Conservation (phyloP, 1,140 invertebrate species). For the Tenebrio molitor region DNA sequence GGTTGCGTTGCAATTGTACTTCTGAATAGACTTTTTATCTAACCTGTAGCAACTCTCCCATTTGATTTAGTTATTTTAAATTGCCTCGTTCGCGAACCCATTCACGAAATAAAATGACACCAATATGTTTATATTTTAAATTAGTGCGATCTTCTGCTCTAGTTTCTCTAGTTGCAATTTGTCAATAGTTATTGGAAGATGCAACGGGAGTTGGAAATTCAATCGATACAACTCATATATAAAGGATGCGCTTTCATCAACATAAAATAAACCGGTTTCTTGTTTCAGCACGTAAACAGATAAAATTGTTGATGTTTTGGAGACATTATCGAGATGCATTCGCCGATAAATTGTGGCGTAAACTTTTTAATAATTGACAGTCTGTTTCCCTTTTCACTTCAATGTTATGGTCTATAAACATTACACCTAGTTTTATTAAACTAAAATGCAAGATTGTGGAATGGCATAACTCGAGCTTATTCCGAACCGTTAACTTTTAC, state of each 20-base stretch:
- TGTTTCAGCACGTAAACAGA: neutral
- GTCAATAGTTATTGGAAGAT: constrained; percentile 9
- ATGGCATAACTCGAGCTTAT: constrained; percentile 17
- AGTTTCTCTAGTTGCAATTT: neutral
- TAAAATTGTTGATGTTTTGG: constrained; percentile 1
- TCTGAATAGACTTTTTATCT: too few relatives aligned
- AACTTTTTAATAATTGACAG: constrained; percentile 6
- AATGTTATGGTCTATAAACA: constrained; percentile 26
- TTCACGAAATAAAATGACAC: constrained; percentile 7
- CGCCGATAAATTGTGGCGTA: neutral
- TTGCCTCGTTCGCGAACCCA: too few relatives aligned
- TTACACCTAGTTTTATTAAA: constrained; percentile 35
- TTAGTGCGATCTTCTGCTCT: neutral
- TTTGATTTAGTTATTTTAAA: too few relatives aligned
- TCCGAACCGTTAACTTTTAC: constrained; percentile 36
- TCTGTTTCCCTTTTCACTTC: constrained; percentile 20
- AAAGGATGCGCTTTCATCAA: constrained; percentile 7
- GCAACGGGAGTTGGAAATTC: neutral
- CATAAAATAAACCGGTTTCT: constrained; percentile 1
- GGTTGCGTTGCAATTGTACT: too few relatives aligned
- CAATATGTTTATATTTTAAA: constrained; percentile 2
- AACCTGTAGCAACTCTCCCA: too few relatives aligned
- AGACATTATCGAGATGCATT: constrained; percentile 3
- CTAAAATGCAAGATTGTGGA: constrained; percentile 35
- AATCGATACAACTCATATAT: neutral